Percentiles rank a stretch among this genome's conserved stretches.
phyloP scores from a whole-genome alignment of 1,140 invertebrate genomes.

The Steinernema feltiae region DNA sequence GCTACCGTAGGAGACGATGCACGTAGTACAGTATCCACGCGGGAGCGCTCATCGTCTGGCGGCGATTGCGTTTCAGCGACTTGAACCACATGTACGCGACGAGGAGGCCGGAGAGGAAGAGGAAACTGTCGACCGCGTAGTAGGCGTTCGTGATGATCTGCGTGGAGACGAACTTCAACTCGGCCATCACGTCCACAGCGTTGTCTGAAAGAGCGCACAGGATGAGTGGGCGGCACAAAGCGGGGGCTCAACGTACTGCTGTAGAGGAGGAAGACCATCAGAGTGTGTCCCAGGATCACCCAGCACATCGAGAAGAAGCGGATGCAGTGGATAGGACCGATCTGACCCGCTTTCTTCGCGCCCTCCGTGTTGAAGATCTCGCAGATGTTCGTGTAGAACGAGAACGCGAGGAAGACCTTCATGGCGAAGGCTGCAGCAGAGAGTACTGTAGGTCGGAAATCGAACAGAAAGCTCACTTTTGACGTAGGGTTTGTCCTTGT shows the following conservation, averaged over 20 bases:
- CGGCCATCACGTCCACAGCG: conserved; percentile 21
- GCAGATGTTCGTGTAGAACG: conserved; percentile 3
- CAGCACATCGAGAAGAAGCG: conserved; percentile 80
- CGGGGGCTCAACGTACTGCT: neutral
- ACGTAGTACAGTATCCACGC: conserved; percentile 28
- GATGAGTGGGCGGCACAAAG: neutral
- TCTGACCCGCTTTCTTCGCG: neutral
- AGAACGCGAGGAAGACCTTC: neutral
- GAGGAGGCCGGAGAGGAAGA: conserved; percentile 28
- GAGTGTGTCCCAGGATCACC: conserved; percentile 84
- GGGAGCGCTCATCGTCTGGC: conserved; percentile 10
- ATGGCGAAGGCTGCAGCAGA: neutral
- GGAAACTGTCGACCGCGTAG: conserved; percentile 30
- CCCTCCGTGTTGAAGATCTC: conserved; percentile 2
- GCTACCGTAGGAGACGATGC: conserved; percentile 26
- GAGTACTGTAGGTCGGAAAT: neutral
- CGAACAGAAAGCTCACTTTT: neutral
- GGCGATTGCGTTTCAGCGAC: conserved; percentile 7
- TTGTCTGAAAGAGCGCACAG: conserved; percentile 59
- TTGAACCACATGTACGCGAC: conserved; percentile 24
- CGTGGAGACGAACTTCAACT: neutral
- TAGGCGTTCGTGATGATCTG: conserved; percentile 27
- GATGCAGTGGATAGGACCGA: conserved; percentile 67
- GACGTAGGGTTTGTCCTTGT: neutral
- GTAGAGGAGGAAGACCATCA: conserved; percentile 10